Base-by-base conservation (phyloP, 2,113 vertebrate species). In the Delphinapterus leucas region DNA sequence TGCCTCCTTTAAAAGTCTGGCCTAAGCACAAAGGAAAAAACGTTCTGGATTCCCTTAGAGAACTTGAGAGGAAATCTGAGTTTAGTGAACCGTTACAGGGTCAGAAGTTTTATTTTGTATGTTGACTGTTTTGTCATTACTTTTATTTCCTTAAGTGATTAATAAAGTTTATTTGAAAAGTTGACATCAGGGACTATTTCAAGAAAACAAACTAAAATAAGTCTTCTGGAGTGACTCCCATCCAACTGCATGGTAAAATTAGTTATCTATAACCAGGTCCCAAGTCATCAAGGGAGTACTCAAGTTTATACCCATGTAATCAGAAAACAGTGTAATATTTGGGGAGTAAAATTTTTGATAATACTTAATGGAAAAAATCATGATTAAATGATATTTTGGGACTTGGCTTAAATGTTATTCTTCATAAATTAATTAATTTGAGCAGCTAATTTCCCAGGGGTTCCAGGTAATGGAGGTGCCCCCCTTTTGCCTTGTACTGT, bases 71-170 rank as follows among this genome's bases (percentile, higher is more conserved):
- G 55, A 88, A 88, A n/a, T 82, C 26, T 6, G 23, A 77, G 33
- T 28, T 20, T 82, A 61, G 3, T 4, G 25, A 65, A 33, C 71
- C 17, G 7, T 71, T 82, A 41, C 18, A 31, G 70, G 38, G 31
- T 67, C 44, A 11, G 21, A 71, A 55, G 28, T 77, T 65, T 77
- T 38, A 33, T 53, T 79, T 86, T 79, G 26, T 89, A 55, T 38
- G 25, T 65, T 61, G 31, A 31, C 61, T 84, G 14, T 96, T 93
- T 28, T 23, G 10, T 73, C 67, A 28, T 94, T 92, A 33, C 88
- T 90, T 95, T 95, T 83, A 93, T 91, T 89, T 93, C 28, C 44
- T 3, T 73, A 38, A 92, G 8, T 61, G 11, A 71, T 81, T 74
- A 77, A 53, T 95, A 49, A 86, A 74, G 14, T 41, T 81, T 38